These are phyloP conservation scores for Drosophila borealis DNA, from an alignment of 2,888 invertebrate species.

Conservation along the genomic window DNA sequence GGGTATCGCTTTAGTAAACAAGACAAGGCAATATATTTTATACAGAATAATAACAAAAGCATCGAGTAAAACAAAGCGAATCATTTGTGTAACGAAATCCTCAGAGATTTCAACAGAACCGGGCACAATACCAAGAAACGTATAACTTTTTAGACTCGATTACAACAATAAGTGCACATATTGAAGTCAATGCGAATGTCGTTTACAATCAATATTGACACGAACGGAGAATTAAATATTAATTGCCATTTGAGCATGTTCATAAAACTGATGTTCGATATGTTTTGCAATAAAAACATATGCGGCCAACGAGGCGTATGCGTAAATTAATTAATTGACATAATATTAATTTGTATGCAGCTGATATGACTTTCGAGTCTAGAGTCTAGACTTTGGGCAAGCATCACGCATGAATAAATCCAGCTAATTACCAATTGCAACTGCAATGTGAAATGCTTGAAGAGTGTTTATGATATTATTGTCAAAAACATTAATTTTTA, in stretches of 20 bases:
- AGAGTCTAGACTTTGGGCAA: conserved; percentile 23
- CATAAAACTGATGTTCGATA: not conserved
- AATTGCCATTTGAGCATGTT: conserved; percentile 14
- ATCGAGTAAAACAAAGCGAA: conserved; percentile 2
- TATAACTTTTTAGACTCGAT: not conserved
- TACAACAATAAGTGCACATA: not conserved
- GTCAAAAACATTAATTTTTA: not conserved
- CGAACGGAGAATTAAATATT: conserved; percentile 16
- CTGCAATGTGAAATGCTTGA: not conserved
- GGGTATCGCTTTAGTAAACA: not conserved
- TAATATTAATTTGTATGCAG: conserved; percentile 16
- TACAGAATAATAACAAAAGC: not conserved
- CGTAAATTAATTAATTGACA: conserved; percentile 41
- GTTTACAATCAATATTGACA: conserved; percentile 15
- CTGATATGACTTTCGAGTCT: not conserved
- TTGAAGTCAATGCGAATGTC: not conserved
- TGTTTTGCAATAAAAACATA: conserved; percentile 14
- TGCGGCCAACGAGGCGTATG: conserved; percentile 16
- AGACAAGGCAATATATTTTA: not conserved
- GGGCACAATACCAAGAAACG: not conserved
- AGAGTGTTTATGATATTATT: not conserved
- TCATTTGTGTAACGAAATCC: conserved; percentile 17
- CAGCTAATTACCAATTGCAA: not conserved
- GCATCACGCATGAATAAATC: conserved; percentile 3
- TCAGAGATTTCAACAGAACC: conserved; percentile 3